phyloP scores from a whole-genome alignment of 2,113 vertebrate genomes.

The Apodemus speciosus region DNA sequence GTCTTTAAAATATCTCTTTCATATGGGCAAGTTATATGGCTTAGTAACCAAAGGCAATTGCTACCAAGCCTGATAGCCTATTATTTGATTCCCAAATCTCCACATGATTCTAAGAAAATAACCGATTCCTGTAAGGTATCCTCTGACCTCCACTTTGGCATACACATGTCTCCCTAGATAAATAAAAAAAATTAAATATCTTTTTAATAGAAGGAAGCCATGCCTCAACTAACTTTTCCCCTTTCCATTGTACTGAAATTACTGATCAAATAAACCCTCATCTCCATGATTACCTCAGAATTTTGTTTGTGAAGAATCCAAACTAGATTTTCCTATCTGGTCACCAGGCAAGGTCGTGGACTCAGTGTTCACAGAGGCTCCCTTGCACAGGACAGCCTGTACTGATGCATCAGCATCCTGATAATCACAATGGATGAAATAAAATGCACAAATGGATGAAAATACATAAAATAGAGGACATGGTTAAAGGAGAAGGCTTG shows the following conservation, averaged over 20 bases:
- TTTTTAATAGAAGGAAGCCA: neutral
- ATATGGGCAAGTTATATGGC: neutral
- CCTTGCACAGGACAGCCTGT: neutral
- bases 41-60: neutral
- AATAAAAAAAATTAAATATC: neutral
- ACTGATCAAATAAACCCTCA: neutral
- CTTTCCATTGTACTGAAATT: neutral
- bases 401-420: neutral
- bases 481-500: neutral
- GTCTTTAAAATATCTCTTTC: neutral
- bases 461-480: neutral
- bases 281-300: neutral
- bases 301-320: constrained; percentile 24
- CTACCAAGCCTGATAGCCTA: neutral
- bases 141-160: neutral
- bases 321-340: neutral
- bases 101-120: neutral
- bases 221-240: neutral
- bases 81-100: neutral
- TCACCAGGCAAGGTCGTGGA: too few species aligned
- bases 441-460: neutral
- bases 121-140: neutral
- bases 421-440: neutral
- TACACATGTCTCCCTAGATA: too few species aligned
- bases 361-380: neutral